Evolutionary conservation across 1,140 invertebrate species (phyloP).

Genomic region (Drosophila ambigua): DNA sequence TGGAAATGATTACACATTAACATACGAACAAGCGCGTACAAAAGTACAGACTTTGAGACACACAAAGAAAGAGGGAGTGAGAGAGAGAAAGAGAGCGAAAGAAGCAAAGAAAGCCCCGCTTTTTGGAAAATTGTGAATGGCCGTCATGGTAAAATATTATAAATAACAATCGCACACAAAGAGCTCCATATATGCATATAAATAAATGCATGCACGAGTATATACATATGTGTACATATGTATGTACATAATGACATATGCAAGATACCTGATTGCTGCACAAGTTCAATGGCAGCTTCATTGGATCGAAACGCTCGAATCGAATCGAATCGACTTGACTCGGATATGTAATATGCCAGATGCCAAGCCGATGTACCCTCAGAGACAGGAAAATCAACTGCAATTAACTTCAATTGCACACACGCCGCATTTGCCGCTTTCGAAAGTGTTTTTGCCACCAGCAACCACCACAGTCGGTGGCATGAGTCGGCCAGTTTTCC

Average conservation of each 20-base stretch:
- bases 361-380: constrained; percentile 17
- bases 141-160: constrained; percentile 41
- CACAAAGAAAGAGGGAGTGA: constrained; percentile 43
- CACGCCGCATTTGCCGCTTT: constrained; percentile 38
- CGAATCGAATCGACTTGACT: constrained; percentile 10
- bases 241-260: no score
- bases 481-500: constrained; percentile 57
- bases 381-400: constrained; percentile 76
- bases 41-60: constrained; percentile 30
- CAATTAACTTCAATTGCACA: constrained; percentile 77
- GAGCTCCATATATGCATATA: background rate
- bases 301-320: constrained; percentile 10
- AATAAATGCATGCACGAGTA: no score
- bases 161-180: constrained; percentile 23
- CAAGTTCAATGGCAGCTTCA: constrained; percentile 68
- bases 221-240: no score
- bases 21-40: constrained; percentile 7
- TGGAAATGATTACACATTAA: constrained; percentile 54
- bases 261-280: constrained; percentile 31
- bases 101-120: constrained; percentile 49
- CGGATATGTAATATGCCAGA: constrained; percentile 47
- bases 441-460: constrained; percentile 71
- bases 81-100: constrained; percentile 46
- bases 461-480: constrained; percentile 4
- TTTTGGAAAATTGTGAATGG: constrained; percentile 45